Percentiles rank a stretch among this genome's conserved stretches.
Evolutionary conservation across 2,888 invertebrate species (phyloP).

Genomic region (Diloba caeruleocephala): DNA sequence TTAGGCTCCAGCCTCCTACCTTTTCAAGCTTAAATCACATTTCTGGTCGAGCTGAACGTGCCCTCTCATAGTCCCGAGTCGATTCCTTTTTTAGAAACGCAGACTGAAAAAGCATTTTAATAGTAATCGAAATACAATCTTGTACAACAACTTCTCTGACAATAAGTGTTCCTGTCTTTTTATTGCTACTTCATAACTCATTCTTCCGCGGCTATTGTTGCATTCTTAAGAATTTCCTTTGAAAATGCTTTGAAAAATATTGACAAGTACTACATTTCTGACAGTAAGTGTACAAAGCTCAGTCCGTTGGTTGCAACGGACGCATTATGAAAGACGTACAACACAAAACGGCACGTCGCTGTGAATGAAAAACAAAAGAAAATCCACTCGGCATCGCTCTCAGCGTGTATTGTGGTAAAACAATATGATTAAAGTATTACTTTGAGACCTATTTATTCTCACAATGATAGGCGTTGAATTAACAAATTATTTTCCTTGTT

Average conservation of each 20-base stretch:
- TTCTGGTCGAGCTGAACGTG: too few relatives aligned
- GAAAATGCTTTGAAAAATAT: conserved; percentile 4
- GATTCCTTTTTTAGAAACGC: too few relatives aligned
- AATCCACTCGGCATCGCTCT: conserved; percentile 38
- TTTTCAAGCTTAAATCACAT: too few relatives aligned
- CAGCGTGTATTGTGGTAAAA: conserved; percentile 34
- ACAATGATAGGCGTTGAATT: background rate
- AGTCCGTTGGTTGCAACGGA: conserved; percentile 51
- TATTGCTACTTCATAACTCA: background rate
- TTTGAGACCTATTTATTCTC: conserved; percentile 27
- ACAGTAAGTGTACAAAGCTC: conserved; percentile 44
- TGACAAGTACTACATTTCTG: conserved; percentile 29
- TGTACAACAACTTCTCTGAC: too few relatives aligned
- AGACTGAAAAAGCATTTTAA: too few relatives aligned
- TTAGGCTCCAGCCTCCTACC: too few relatives aligned
- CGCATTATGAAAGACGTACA: conserved; percentile 55
- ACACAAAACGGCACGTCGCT: conserved; percentile 45
- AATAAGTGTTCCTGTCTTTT: background rate
- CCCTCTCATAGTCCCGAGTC: too few relatives aligned
- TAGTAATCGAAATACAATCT: too few relatives aligned
- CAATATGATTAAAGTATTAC: conserved; percentile 43
- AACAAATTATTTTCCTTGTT: background rate
- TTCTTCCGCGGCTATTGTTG: background rate
- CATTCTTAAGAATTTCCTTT: conserved; percentile 2
- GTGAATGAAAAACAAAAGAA: conserved; percentile 59